Evolutionary conservation across 2,113 vertebrate genomes (phyloP).

Genomic region (Chionis minor): DNA sequence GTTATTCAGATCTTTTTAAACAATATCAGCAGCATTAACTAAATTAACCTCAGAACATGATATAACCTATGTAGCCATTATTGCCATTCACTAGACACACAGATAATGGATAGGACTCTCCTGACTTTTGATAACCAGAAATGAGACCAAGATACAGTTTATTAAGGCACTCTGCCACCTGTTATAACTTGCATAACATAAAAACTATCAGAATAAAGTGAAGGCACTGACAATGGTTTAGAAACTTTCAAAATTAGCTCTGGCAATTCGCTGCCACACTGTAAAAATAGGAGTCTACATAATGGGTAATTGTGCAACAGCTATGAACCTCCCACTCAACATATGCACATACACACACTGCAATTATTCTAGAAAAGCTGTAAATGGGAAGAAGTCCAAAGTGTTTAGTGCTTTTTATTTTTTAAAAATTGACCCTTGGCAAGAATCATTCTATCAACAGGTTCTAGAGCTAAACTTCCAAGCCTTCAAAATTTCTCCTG

Average conservation of each 20-base stretch:
- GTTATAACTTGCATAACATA: not conserved
- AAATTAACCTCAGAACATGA: not conserved
- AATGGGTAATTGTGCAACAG: not conserved
- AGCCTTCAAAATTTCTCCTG: not conserved
- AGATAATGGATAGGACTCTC: not conserved
- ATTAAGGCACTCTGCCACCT: not conserved
- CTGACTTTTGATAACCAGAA: not conserved
- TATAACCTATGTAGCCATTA: not conserved
- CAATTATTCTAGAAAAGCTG: not conserved
- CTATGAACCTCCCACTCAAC: not conserved
- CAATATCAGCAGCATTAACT: not conserved
- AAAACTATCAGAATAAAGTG: not conserved
- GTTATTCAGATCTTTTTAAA: not conserved
- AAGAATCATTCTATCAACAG: not conserved
- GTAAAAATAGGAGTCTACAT: not conserved
- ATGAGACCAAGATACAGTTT: not conserved
- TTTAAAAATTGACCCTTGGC: not conserved
- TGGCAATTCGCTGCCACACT: not conserved
- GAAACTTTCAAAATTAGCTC: not conserved
- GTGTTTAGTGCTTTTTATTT: not conserved
- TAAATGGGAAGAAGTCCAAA: not conserved
- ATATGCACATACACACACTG: not conserved
- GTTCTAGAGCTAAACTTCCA: not conserved
- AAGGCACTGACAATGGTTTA: not conserved
- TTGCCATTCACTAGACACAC: not conserved